A percentile compares a stretch with the other conserved stretches of the same genome.
These are phyloP conservation scores for Nycticorax nycticorax DNA, from an alignment of 2,113 vertebrate species.

Conservation along the genomic window DNA sequence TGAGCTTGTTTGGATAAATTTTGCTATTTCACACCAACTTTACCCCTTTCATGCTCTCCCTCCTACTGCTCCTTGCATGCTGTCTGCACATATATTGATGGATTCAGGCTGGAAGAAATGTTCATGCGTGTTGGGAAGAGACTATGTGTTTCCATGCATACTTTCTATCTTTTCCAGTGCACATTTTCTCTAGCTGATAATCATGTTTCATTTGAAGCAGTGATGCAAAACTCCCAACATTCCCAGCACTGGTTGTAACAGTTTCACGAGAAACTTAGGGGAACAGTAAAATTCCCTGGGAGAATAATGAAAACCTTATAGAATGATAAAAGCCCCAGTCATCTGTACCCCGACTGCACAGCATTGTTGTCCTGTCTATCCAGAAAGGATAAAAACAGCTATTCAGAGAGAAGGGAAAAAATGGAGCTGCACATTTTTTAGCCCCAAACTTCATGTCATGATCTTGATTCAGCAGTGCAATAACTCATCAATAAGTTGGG, in stretches of 20 bases:
- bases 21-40: constrained; percentile 2
- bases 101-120: neutral
- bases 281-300: neutral
- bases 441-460: neutral
- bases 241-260: neutral
- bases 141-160: neutral
- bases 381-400: neutral
- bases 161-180: neutral
- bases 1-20: neutral
- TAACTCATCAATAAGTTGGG: neutral
- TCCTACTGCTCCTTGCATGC: neutral
- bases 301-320: neutral
- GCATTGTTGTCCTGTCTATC: neutral
- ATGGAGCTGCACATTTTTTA: neutral
- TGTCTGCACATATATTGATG: neutral
- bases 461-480: neutral
- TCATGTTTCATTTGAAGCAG: neutral
- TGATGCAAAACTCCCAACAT: neutral
- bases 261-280: neutral
- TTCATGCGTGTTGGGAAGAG: neutral
- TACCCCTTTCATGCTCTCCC: neutral
- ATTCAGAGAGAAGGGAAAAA: neutral
- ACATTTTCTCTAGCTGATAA: neutral
- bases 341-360: neutral
- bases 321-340: neutral